Conservation (phyloP, 2,797 vertebrate species). For the Aulostomus chinensis region DNA sequence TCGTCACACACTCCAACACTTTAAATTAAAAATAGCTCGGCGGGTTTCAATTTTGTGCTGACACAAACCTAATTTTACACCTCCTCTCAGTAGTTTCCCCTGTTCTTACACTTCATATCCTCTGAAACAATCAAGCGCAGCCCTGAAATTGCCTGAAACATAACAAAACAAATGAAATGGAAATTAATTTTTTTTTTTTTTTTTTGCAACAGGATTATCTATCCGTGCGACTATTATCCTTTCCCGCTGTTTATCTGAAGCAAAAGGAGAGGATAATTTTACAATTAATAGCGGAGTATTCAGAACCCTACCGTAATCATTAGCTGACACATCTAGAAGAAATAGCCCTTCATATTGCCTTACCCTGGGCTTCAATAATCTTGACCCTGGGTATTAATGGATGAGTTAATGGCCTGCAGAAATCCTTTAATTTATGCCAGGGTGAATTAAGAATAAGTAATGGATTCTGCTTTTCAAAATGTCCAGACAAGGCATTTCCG, state of each 20-base stretch:
- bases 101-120: slow-evolving; percentile 74
- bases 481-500: slow-evolving; percentile 82
- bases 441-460: slow-evolving; percentile 85
- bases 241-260: slow-evolving; percentile 78
- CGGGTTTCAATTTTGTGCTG: slow-evolving; percentile 76
- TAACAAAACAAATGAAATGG: slow-evolving; percentile 81
- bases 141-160: slow-evolving; percentile 78
- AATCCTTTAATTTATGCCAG: slow-evolving; percentile 86
- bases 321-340: slow-evolving; percentile 78
- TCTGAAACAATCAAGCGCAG: slow-evolving; percentile 72
- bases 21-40: slow-evolving; percentile 79
- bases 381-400: slow-evolving; percentile 86
- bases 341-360: slow-evolving; percentile 82
- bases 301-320: slow-evolving; percentile 75
- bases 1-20: slow-evolving; percentile 67
- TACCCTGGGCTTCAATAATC: slow-evolving; percentile 83
- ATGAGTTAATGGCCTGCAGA: slow-evolving; percentile 84
- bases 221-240: slow-evolving; percentile 74
- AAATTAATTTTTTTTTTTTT: slow-evolving; percentile 83
- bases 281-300: slow-evolving; percentile 80
- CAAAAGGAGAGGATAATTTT: slow-evolving; percentile 78
- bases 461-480: slow-evolving; percentile 85
- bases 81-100: slow-evolving; percentile 63
- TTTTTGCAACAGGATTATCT: slow-evolving; percentile 78
- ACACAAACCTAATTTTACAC: slow-evolving; percentile 80